These are phyloP conservation scores for Phylloscopus collybita DNA, from an alignment of 2,797 vertebrate species.

Conservation along the genomic window DNA sequence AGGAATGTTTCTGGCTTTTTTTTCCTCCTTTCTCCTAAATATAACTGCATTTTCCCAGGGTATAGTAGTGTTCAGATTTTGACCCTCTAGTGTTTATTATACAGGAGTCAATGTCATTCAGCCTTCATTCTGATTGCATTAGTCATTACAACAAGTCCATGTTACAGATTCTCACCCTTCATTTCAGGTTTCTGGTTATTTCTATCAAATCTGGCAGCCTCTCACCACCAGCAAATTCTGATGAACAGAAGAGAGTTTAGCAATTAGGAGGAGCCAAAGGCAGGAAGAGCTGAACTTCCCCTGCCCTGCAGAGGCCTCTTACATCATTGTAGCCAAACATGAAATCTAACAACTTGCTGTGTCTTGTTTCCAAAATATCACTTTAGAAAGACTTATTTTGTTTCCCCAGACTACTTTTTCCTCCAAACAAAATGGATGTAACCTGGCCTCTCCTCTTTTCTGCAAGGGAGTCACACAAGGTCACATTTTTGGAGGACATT, in stretches of 20 bases:
- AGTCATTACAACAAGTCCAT: background rate
- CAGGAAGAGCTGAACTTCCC: background rate
- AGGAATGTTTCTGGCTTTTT: background rate
- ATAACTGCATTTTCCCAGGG: background rate
- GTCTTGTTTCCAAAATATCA: background rate
- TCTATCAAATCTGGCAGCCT: conserved; percentile 3
- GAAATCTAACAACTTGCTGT: background rate
- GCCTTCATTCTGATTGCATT: conserved; percentile 4
- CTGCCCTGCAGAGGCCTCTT: background rate
- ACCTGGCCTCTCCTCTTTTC: background rate
- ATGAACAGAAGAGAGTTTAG: background rate
- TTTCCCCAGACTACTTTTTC: background rate
- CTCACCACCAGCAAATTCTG: background rate
- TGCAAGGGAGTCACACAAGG: background rate
- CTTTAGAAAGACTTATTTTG: background rate
- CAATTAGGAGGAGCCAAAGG: background rate
- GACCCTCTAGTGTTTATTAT: background rate
- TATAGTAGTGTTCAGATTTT: background rate
- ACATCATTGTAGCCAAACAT: background rate
- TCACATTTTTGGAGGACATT: background rate
- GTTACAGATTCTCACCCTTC: conserved; percentile 20
- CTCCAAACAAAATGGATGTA: background rate
- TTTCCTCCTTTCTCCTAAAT: background rate
- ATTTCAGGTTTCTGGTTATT: background rate
- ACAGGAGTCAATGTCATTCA: background rate